Evolutionary conservation across 2,113 vertebrate genomes (phyloP), one percentile per base, ranked within the genome.

Genomic region (Sorex araneus): DNA sequence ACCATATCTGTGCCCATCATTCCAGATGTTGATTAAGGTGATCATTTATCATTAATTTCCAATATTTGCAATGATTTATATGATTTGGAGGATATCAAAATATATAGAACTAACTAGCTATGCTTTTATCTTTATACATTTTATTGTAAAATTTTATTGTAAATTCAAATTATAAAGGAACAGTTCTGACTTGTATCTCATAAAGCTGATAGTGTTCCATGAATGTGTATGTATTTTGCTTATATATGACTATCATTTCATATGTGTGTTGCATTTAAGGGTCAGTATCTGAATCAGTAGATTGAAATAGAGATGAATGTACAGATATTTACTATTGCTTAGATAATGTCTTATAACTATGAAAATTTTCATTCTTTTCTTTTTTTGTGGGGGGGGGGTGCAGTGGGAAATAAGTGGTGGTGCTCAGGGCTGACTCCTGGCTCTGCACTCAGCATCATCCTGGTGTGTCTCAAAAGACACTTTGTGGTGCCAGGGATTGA

Each of bases 91-190:
- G 34, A 76, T 18, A 71, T 2, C 4, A 30, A 86, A n/a, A 64
- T 50, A 80, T 36, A 84, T 27, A 32, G 12, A 16, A 28, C 0
- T 19, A 7, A 76, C 45, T 28, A 12, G 23, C 32, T 64, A 9
- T 87, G 16, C 3, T 91, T 88, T 85, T 94, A 2, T 83, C 54
- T 87, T 50, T 50, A 50, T 50, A 9, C 10, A 13, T 50, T 80
- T 83, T 19, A 7, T 23, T 32, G 79, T 12, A 66, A 19, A 73
- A 67, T 73, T 82, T 63, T 70, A 12, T 6, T 70, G 67, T 4
- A 69, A 69, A 30, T 69, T 32, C 75, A 77, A 66, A 63, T 69
- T 67, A 77, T 60, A 32, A 70, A 86, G 60, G 2, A 40, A 5
- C 18, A 43, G 77, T 15, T 78, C 2, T 69, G 28, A 86, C 81